These are phyloP conservation scores for Oedothorax gibbosus DNA, from an alignment of 1,140 invertebrate species.

Conservation along the genomic window DNA sequence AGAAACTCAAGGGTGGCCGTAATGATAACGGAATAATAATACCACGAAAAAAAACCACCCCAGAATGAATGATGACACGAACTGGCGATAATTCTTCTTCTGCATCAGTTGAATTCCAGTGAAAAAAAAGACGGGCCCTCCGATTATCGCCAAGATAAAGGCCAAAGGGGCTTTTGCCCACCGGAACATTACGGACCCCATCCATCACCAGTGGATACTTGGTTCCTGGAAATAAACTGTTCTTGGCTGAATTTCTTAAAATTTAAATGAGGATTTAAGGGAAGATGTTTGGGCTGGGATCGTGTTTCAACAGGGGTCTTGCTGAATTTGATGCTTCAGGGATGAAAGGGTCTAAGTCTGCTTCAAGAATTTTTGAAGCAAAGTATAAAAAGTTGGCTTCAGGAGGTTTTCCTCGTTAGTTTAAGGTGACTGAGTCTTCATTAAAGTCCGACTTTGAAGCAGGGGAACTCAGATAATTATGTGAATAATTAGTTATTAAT, in stretches of 20 bases:
- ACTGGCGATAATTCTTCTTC: constrained; percentile 54
- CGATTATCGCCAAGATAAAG: constrained; percentile 49
- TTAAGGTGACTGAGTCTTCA: too few relatives aligned
- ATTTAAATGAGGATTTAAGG: constrained; percentile 45
- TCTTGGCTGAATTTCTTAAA: constrained; percentile 40
- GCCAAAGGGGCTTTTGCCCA: constrained; percentile 6
- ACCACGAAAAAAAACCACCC: neutral
- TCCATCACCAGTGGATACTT: constrained; percentile 30
- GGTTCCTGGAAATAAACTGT: neutral
- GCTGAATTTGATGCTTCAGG: neutral
- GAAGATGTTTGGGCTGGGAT: neutral
- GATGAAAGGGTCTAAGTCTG: neutral
- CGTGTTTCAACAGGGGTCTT: constrained; percentile 6
- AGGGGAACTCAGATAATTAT: too few relatives aligned
- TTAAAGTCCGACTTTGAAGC: too few relatives aligned
- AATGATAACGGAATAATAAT: constrained; percentile 37
- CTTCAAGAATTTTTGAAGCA: too few relatives aligned
- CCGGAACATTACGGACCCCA: constrained; percentile 42
- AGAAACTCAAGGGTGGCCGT: constrained; percentile 18
- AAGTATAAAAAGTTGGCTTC: too few relatives aligned
- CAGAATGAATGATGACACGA: constrained; percentile 50
- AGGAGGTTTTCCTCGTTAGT: too few relatives aligned
- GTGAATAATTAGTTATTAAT: too few relatives aligned
- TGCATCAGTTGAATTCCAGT: constrained; percentile 43
- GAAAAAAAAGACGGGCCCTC: constrained; percentile 20